Evolutionary conservation across 2,888 invertebrate genomes (phyloP), one percentile per base, ranked within the genome.

Genomic region (Platycnemis pennipes): DNA sequence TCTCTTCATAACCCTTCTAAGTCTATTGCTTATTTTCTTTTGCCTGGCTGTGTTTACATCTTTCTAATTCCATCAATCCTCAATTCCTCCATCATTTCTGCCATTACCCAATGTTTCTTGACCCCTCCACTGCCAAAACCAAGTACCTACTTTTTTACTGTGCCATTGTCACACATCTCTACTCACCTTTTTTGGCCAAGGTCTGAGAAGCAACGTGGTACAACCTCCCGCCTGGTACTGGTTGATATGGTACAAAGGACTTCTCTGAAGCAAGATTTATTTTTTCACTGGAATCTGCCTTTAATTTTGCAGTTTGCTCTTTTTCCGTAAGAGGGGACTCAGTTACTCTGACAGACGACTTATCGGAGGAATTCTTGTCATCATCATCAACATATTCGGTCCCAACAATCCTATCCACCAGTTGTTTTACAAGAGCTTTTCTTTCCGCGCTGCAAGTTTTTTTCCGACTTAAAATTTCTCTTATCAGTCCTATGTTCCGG

Each of bases 351-450:
- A 69, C n/a, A 0, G 91, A 22, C 2, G 94, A 69, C 63, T 46
- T 88, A 11, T 7, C 56, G 19, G 88, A 22, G 26, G 42, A 69
- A n/a, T 89, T 37, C 42, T 69, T 69, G 77, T n/a, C 26, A 44
- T 88, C 88, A 95, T 98, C 98, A 95, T 97, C 97, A 88, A 97
- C 97, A 95, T 97, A 98, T 95, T 97, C 97, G 0, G 97, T 97
- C 88, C 97, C 97, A 0, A 97, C 96, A 26, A 98, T 96, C 96
- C 97, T 97, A 95, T 97, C 97, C 0, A 98, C 97, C 94, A 98
- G 97, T 95, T 97, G 97, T 95, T 97, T 97, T 31, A 98, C 97
- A 88, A 98, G 97, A 95, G 97, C 97, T 95, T 97, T 97, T 96
- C 98, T 98, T 7, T 97, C 96, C 63, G 97, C 96, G 31, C 97